Evolutionary conservation across 2,888 invertebrate species (phyloP).

Genomic region (Synanthedon andrenaeformis): DNA sequence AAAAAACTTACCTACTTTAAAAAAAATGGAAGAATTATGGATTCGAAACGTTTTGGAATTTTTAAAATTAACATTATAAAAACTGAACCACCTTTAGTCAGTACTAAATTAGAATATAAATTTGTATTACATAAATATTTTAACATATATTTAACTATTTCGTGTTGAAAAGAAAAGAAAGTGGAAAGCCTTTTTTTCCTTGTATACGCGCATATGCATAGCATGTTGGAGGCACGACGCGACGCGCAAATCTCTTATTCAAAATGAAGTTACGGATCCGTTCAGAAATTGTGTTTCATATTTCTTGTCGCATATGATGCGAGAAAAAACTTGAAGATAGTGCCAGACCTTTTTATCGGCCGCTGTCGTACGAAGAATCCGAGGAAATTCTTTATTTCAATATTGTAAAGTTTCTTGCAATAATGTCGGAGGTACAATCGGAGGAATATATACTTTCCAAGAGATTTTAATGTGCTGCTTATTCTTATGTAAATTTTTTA

Average conservation of each 20-base stretch:
- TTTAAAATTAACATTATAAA: too few relatives aligned
- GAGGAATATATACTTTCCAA: too few relatives aligned
- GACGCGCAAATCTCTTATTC: slow-evolving; percentile 50
- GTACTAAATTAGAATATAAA: too few relatives aligned
- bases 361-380: slow-evolving; percentile 15
- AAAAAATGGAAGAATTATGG: too few relatives aligned
- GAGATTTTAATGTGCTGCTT: too few relatives aligned
- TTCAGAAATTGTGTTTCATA: slow-evolving; percentile 56
- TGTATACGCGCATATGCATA: slow-evolving; percentile 40
- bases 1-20: too few relatives aligned
- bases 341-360: slow-evolving; percentile 26
- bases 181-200: slow-evolving; percentile 27
- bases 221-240: slow-evolving; percentile 19
- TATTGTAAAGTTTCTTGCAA: slow-evolving; percentile 14
- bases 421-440: neutral
- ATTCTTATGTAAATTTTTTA: too few relatives aligned
- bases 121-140: too few relatives aligned
- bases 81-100: too few relatives aligned
- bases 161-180: slow-evolving; percentile 34
- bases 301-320: slow-evolving; percentile 43
- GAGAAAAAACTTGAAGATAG: slow-evolving; percentile 44
- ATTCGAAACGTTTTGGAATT: too few relatives aligned
- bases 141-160: neutral
- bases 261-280: slow-evolving; percentile 58
- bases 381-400: slow-evolving; percentile 17